A percentile compares a stretch with the other conserved stretches of the same genome.
Evolutionary conservation across 2,888 invertebrate genomes (phyloP).

Genomic region (Drosophila eohydei): DNA sequence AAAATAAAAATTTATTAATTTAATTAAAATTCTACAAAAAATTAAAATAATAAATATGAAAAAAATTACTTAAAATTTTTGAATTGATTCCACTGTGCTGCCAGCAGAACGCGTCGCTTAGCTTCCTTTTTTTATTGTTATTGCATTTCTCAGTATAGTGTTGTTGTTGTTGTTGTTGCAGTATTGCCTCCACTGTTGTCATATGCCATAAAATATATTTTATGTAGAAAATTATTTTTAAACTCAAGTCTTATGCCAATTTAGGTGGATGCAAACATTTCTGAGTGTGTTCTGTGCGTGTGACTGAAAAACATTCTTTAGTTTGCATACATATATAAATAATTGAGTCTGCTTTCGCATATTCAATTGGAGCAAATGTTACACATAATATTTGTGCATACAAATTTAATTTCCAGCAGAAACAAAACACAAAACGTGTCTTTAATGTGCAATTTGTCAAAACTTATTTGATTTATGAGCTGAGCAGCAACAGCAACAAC

Average conservation of each 20-base stretch:
- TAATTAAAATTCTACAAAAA: too few species aligned
- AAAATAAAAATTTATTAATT: too few species aligned
- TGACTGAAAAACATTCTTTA: neutral
- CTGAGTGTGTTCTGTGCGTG: neutral
- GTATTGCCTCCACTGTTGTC: constrained; percentile 25
- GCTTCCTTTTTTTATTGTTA: constrained; percentile 44
- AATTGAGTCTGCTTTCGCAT: constrained; percentile 4
- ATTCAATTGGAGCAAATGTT: constrained; percentile 9
- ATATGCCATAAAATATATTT: constrained; percentile 60
- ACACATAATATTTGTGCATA: constrained; percentile 41
- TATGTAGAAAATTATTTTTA: constrained; percentile 55
- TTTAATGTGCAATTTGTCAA: constrained; percentile 78
- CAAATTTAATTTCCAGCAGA: constrained; percentile 41
- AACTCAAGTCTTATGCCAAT: constrained; percentile 41
- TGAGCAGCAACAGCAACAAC: constrained; percentile 23
- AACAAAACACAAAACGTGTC: constrained; percentile 47
- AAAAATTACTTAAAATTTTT: too few species aligned
- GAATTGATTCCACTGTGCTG: constrained; percentile 8
- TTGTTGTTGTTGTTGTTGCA: constrained; percentile 19
- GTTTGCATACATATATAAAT: constrained; percentile 1
- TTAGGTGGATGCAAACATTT: constrained; percentile 6
- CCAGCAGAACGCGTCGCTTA: constrained; percentile 14
- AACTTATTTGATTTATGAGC: constrained; percentile 75
- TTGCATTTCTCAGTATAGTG: constrained; percentile 26
- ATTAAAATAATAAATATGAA: too few species aligned